Base-by-base conservation (phyloP, 2,888 invertebrate species). In the Limnephilus rhombicus region DNA sequence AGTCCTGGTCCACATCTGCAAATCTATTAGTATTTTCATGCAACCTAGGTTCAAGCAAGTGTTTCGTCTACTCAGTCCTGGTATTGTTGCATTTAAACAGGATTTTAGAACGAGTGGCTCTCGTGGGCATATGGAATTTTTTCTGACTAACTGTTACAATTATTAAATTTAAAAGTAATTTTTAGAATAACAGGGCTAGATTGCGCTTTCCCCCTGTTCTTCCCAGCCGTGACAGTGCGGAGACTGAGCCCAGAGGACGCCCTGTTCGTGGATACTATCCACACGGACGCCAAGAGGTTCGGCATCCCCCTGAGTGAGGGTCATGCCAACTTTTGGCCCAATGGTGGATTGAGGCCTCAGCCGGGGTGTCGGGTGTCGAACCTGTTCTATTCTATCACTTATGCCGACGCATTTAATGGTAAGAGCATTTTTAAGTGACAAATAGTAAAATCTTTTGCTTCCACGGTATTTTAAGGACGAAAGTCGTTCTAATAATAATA, bases 271-370 rank as follows among this genome's bases (percentile, higher is more conserved):
- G 96, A 96, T 94, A 94, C 95, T 1, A 95, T 96, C 85, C 96
- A 96, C 94, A 96, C 96, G 0, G 96, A 96, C 93, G 94, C 94
- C 0, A 96, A 96, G 0, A 94, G 95, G 34, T 96, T 94, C 92
- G 96, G 96, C 0, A 94, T 95, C 0, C 94, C 95, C 0, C 68
- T 92, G 1, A 87, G 87, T 3, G 94, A 94, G 0, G 96, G 95
- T 0, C 95, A 95, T 49, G 96, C 94, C 0, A 96, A 96, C 94
- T 96, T 96, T 94, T 96, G 95, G 95, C 96, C 96, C 0, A 96
- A 96, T 80, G 95, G 94, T 0, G 96, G 96, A 0, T 93, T 92
- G 0, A 95, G 96, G 9, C 94, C 95, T 90, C 96, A 96, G 93
- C 96, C 96, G 0, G 96, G 96, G 0, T 96, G 96, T 92, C 92